A percentile compares a stretch with the other conserved stretches of the same genome.
Conservation (phyloP, 2,888 invertebrate genomes). For the Megaustenia siamemsis region DNA sequence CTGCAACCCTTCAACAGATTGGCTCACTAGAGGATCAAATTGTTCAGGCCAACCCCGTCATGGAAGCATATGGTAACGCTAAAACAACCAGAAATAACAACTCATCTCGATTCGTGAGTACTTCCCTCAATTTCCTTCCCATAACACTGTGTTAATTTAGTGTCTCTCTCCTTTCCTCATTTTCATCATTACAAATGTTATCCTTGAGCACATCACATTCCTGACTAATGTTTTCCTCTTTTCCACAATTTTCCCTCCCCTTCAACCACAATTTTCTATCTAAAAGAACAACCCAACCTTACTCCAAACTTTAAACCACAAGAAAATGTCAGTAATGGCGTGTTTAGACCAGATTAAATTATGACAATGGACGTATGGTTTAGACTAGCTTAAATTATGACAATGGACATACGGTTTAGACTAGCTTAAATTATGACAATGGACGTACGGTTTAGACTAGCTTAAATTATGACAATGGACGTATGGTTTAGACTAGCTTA, state of each 20-base stretch:
- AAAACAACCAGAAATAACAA: slow-evolving; percentile 57
- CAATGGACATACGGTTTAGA: too few relatives aligned
- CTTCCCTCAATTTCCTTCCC: not conserved
- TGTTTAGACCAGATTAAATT: too few relatives aligned
- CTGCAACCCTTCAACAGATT: not conserved
- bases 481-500: too few relatives aligned
- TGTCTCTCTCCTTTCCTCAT: not conserved
- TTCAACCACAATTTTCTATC: not conserved
- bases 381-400: too few relatives aligned
- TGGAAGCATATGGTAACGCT: slow-evolving; percentile 57
- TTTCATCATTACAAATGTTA: not conserved
- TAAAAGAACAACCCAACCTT: not conserved
- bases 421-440: too few relatives aligned
- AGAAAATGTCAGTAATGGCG: too few relatives aligned
- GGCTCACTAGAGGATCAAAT: slow-evolving; percentile 55
- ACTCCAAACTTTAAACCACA: too few relatives aligned
- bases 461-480: too few relatives aligned
- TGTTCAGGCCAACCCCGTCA: slow-evolving; percentile 54
- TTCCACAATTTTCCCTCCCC: not conserved
- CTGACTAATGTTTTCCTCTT: not conserved
- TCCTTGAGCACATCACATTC: not conserved
- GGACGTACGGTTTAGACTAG: too few relatives aligned
- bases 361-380: too few relatives aligned
- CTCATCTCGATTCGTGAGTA: slow-evolving; percentile 56
- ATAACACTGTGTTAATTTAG: not conserved